A percentile compares a stretch with the other conserved stretches of the same genome.
Evolutionary conservation across 1,140 invertebrate species (phyloP).

Genomic region (Tetragnatha versicolor): DNA sequence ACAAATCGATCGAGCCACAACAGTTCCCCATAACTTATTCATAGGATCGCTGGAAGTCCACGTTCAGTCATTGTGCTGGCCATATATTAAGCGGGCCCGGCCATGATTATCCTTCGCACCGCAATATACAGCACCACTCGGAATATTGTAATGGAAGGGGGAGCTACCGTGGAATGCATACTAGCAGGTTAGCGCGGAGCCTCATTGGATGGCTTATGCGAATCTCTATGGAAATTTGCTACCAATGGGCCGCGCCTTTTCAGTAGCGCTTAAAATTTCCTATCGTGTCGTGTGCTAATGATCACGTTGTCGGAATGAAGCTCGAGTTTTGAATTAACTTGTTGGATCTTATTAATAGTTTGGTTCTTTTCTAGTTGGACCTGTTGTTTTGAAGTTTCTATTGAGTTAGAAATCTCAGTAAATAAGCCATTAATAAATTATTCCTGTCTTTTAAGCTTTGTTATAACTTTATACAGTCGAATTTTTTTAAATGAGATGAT

Average conservation of each 20-base stretch:
- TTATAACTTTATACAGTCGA: too few species aligned
- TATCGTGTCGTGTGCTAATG: too few species aligned
- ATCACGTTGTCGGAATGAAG: too few species aligned
- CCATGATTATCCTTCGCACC: slow-evolving; percentile 19
- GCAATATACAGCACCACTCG: not conserved
- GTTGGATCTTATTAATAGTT: too few species aligned
- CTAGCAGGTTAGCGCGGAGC: not conserved
- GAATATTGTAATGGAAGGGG: slow-evolving; percentile 8
- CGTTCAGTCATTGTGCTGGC: not conserved
- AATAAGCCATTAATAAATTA: too few species aligned
- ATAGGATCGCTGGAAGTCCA: slow-evolving; percentile 19
- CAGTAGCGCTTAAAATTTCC: not conserved
- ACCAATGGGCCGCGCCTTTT: not conserved
- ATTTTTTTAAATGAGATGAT: too few species aligned
- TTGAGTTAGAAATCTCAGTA: too few species aligned
- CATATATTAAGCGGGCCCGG: slow-evolving; percentile 8
- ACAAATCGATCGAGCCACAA: not conserved
- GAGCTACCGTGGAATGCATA: not conserved
- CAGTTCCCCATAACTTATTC: slow-evolving; percentile 31
- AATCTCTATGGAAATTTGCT: not conserved
- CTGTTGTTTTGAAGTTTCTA: too few species aligned
- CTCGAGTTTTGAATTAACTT: too few species aligned
- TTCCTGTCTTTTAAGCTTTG: too few species aligned
- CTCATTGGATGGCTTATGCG: not conserved
- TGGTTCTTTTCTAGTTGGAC: too few species aligned